These are phyloP conservation scores for Himantopus leucocephalus DNA, from an alignment of 2,113 vertebrate species.

Conservation along the genomic window DNA sequence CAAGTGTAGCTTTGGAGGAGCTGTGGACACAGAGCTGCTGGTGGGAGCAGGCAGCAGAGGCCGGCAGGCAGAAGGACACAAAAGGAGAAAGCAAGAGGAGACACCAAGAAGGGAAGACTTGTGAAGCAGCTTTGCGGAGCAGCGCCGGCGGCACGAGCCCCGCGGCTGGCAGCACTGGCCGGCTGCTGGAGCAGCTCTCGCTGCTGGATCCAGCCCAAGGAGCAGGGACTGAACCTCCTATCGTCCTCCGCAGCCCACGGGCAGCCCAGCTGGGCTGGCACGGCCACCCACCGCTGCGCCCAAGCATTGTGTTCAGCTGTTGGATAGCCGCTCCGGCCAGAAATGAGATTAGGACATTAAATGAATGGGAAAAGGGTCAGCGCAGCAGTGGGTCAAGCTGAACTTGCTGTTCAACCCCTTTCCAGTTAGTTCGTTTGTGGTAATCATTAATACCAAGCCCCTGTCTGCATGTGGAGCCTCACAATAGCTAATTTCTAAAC, in stretches of 20 bases:
- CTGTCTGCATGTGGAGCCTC: neutral
- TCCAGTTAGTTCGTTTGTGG: neutral
- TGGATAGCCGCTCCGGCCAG: neutral
- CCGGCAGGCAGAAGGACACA: neutral
- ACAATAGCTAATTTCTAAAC: constrained; percentile 54
- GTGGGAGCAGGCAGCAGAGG: neutral
- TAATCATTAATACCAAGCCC: constrained; percentile 47
- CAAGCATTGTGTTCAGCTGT: neutral
- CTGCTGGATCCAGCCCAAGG: neutral
- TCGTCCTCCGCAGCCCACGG: accelerated
- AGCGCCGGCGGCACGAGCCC: accelerated
- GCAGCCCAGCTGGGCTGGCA: neutral
- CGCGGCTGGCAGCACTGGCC: accelerated
- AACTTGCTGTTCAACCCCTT: neutral
- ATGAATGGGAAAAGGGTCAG: neutral
- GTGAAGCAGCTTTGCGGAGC: accelerated
- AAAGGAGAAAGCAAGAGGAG: neutral
- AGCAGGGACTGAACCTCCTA: neutral
- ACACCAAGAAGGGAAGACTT: neutral
- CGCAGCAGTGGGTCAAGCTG: constrained; percentile 32
- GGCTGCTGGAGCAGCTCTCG: neutral
- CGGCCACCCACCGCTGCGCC: accelerated
- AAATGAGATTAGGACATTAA: neutral
- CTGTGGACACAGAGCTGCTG: too few relatives aligned
- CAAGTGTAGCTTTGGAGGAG: too few relatives aligned